These are phyloP conservation scores for Columba guinea DNA, from an alignment of 2,797 vertebrate species.

Conservation along the genomic window DNA sequence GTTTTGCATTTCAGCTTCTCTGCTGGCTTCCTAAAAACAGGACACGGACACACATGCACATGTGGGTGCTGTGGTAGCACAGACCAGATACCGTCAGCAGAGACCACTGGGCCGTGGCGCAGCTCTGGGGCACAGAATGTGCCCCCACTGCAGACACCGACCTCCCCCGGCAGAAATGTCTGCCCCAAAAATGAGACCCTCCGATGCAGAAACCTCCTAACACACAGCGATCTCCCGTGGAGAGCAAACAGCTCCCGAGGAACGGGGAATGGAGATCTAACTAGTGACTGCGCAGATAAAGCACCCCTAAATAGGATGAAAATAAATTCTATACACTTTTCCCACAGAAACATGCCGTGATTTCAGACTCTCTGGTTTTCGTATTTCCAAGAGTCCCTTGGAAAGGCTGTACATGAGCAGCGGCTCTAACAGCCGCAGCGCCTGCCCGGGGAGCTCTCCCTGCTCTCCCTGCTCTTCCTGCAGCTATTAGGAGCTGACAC, in stretches of 20 bases:
- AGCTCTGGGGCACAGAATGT: background rate
- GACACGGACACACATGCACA: fast-evolving
- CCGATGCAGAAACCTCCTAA: fast-evolving
- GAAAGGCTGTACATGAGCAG: fast-evolving
- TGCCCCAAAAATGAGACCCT: background rate
- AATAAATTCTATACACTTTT: fast-evolving
- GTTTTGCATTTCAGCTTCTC: background rate
- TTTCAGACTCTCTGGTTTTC: background rate
- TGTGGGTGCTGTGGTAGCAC: background rate
- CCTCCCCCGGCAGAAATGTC: background rate
- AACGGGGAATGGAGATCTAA: background rate
- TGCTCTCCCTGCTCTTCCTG: background rate
- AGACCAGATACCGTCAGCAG: fast-evolving
- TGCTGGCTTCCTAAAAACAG: fast-evolving
- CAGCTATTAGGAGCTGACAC: background rate
- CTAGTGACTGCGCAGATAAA: background rate
- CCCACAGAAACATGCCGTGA: fast-evolving
- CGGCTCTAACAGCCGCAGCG: fast-evolving
- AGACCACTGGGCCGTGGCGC: background rate
- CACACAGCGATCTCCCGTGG: fast-evolving
- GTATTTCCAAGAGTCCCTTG: background rate
- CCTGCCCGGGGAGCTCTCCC: background rate
- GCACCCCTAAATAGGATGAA: background rate
- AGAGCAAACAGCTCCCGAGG: background rate
- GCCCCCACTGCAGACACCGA: background rate